Evolutionary conservation across 2,113 vertebrate species (phyloP).

Genomic region (Cyprinodon variegatus): DNA sequence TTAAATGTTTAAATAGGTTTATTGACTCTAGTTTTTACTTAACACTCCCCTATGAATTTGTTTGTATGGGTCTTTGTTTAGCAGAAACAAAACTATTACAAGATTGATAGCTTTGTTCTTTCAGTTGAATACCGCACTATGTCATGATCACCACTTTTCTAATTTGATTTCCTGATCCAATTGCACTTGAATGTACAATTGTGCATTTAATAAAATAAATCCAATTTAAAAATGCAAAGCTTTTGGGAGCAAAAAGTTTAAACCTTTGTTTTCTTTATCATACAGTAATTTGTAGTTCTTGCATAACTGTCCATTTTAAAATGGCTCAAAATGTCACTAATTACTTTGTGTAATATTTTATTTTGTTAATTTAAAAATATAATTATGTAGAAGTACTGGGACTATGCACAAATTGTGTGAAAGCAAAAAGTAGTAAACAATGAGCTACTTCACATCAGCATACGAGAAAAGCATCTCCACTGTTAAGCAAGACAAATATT

Average conservation of each 20-base stretch:
- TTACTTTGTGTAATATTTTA: neutral
- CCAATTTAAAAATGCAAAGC: neutral
- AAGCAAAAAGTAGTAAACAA: too few relatives aligned
- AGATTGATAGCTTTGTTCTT: neutral
- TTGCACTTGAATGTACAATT: neutral
- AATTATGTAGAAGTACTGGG: too few relatives aligned
- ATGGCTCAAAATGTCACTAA: neutral
- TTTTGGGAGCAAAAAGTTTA: neutral
- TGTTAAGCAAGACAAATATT: too few relatives aligned
- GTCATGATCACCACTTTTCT: neutral
- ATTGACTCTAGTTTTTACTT: neutral
- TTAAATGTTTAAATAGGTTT: neutral
- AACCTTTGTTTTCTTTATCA: neutral
- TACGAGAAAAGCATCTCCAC: too few relatives aligned
- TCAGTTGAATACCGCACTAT: neutral
- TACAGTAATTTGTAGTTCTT: neutral
- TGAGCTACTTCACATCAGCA: too few relatives aligned
- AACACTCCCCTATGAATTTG: neutral
- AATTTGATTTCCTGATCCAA: neutral
- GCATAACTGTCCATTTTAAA: neutral
- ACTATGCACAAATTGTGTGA: too few relatives aligned
- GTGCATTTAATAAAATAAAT: neutral
- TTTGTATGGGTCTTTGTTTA: neutral
- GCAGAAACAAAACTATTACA: neutral
- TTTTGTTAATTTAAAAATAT: neutral